These are phyloP conservation scores for Stegophylla sp. DNA, from an alignment of 2,888 invertebrate genomes.

Conservation along the genomic window DNA sequence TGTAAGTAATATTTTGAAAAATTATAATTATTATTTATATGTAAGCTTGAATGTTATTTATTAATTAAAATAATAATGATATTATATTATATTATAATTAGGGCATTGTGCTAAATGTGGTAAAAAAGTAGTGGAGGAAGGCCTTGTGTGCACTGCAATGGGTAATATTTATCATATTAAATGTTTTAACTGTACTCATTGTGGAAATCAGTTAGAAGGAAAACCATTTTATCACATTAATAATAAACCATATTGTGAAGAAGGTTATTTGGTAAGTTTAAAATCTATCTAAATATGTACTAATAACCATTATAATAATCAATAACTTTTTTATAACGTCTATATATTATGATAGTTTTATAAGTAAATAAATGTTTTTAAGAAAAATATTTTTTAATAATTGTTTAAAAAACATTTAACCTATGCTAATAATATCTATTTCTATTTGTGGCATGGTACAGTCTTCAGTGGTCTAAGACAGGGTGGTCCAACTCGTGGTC, in stretches of 20 bases:
- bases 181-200: conserved; percentile 92
- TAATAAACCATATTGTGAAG: conserved; percentile 94
- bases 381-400: no score
- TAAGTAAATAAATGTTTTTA: no score
- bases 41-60: neutral
- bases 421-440: no score
- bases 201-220: conserved; percentile 86
- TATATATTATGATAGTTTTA: no score
- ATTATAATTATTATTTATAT: neutral
- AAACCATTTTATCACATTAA: conserved; percentile 96
- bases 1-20: conserved; percentile 2
- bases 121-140: conserved; percentile 90
- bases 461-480: no score
- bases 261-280: conserved; percentile 84
- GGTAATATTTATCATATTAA: conserved; percentile 93
- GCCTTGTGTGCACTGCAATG: conserved; percentile 97
- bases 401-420: no score
- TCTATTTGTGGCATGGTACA: no score
- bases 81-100: conserved; percentile 63
- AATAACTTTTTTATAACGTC: no score
- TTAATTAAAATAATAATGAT: neutral
- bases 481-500: no score
- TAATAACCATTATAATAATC: no score
- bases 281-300: neutral
- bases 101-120: conserved; percentile 93